Conservation (phyloP, 2,888 invertebrate species). For the Alsophila aescularia region DNA sequence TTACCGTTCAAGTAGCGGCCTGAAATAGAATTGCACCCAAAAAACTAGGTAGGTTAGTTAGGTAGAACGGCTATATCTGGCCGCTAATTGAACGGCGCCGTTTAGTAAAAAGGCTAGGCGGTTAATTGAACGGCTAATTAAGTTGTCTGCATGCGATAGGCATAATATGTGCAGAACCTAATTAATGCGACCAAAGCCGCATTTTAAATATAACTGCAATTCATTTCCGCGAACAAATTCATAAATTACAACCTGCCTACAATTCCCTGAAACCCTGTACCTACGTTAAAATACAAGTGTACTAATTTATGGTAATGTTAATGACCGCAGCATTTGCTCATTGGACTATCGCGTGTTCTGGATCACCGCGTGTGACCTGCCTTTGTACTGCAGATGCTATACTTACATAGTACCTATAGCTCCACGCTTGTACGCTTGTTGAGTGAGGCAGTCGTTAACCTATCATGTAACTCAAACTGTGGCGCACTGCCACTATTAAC, state of each 20-base stretch:
- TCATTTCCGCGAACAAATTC: constrained; percentile 15
- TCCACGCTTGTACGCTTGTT: background rate
- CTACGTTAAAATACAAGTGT: constrained; percentile 9
- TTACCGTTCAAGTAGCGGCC: no score
- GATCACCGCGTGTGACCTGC: constrained; percentile 53
- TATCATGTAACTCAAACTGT: no score
- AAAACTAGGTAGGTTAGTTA: no score
- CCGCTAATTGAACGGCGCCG: no score
- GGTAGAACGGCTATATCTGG: no score
- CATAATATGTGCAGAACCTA: background rate
- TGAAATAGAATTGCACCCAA: no score
- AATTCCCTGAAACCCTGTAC: constrained; percentile 30
- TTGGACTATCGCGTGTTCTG: constrained; percentile 61
- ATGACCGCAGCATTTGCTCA: constrained; percentile 38
- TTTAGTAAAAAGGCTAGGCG: no score
- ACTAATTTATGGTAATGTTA: constrained; percentile 33
- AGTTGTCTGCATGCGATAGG: no score
- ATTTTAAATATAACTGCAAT: constrained; percentile 8
- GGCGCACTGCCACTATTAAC: no score
- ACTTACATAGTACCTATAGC: background rate
- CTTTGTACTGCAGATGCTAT: constrained; percentile 22
- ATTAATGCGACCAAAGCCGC: background rate
- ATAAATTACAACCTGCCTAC: constrained; percentile 2
- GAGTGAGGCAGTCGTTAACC: no score
- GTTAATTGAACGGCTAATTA: no score